A percentile compares a stretch with the other conserved stretches of the same genome.
These are phyloP conservation scores for Plutella xylostella DNA, from an alignment of 2,888 invertebrate genomes.

Conservation along the genomic window DNA sequence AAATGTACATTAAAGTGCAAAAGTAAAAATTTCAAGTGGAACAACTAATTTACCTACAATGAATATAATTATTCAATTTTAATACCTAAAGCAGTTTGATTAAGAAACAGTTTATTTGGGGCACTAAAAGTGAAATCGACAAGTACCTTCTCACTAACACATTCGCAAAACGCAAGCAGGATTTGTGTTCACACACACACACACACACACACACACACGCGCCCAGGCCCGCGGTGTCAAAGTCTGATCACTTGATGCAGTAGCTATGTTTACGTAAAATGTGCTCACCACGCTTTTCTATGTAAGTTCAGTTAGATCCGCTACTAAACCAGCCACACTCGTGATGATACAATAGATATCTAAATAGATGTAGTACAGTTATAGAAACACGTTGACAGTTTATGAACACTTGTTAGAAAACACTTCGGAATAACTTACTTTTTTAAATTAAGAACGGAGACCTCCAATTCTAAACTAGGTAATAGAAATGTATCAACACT, in stretches of 20 bases:
- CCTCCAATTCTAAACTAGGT: too few relatives aligned
- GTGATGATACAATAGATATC: too few relatives aligned
- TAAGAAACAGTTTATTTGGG: background rate
- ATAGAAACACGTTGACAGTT: too few relatives aligned
- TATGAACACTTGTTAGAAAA: too few relatives aligned
- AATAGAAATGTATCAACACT: too few relatives aligned
- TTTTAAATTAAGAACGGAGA: too few relatives aligned
- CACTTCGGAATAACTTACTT: too few relatives aligned
- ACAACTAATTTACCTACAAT: background rate
- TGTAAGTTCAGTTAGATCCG: too few relatives aligned
- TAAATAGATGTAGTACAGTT: too few relatives aligned
- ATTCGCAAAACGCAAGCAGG: slow-evolving; percentile 26
- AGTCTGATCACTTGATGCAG: slow-evolving; percentile 47
- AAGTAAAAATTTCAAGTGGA: background rate
- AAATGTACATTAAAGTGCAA: background rate
- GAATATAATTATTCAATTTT: background rate
- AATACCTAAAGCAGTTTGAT: background rate
- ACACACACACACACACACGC: slow-evolving; percentile 36
- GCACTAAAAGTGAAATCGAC: slow-evolving; percentile 25
- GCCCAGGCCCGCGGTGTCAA: slow-evolving; percentile 40
- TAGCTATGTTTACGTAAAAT: slow-evolving; percentile 26
- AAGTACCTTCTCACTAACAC: slow-evolving; percentile 19
- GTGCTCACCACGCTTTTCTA: too few relatives aligned
- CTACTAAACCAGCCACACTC: too few relatives aligned
- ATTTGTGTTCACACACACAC: slow-evolving; percentile 33